A percentile compares a stretch with the other conserved stretches of the same genome.
Evolutionary conservation across 2,113 vertebrate species (phyloP).

Genomic region (Cebus imitator): DNA sequence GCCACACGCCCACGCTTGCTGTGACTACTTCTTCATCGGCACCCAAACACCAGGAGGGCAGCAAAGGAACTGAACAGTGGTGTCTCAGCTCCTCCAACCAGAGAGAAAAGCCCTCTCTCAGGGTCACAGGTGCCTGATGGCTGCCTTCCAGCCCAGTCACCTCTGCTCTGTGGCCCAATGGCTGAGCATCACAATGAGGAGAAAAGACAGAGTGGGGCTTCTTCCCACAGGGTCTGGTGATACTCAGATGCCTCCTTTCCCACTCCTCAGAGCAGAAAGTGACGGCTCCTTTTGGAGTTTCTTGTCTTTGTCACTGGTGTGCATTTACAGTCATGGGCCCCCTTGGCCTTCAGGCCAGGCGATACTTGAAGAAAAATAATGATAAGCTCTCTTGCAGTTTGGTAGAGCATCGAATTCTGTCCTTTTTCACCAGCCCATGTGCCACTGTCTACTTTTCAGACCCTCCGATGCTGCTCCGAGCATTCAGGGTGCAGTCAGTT

Average conservation of each 20-base stretch:
- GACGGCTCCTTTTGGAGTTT: rapidly evolving
- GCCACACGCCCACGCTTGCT: too few relatives aligned
- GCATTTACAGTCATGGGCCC: rapidly evolving
- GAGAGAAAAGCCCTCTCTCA: background rate
- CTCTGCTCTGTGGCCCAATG: background rate
- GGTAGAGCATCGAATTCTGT: rapidly evolving
- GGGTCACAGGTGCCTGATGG: background rate
- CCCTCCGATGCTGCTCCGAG: rapidly evolving
- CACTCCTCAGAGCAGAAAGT: background rate
- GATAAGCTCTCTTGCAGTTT: rapidly evolving
- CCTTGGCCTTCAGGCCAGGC: background rate
- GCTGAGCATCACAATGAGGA: too few relatives aligned
- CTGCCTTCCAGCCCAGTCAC: rapidly evolving
- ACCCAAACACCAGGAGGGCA: background rate
- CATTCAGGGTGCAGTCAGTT: rapidly evolving
- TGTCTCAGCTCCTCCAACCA: too few relatives aligned
- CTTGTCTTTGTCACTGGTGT: rapidly evolving
- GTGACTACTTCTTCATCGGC: background rate
- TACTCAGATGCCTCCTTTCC: too few relatives aligned
- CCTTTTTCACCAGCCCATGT: rapidly evolving
- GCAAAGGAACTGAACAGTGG: too few relatives aligned
- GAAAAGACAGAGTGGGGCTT: rapidly evolving
- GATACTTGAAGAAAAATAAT: rapidly evolving
- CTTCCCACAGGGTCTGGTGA: background rate
- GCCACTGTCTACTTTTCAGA: rapidly evolving